Evolutionary conservation across 2,113 vertebrate genomes (phyloP).

Genomic region (Desmodus rotundus): DNA sequence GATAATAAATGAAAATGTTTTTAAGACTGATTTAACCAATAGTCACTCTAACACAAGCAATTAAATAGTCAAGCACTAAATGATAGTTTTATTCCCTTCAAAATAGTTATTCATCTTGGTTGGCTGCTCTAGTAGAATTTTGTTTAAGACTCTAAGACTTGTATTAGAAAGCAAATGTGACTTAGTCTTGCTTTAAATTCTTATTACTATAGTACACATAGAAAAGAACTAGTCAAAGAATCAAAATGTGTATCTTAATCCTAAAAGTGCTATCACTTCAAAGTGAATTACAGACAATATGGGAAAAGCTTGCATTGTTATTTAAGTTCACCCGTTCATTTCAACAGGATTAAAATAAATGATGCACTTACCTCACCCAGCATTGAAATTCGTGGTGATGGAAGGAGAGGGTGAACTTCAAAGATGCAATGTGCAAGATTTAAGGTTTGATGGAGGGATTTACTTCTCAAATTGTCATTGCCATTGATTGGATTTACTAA

Average conservation of each 20-base stretch:
- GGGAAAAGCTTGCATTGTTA: slow-evolving; percentile 14
- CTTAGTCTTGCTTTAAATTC: slow-evolving; percentile 43
- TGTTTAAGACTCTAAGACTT: slow-evolving; percentile 36
- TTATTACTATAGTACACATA: slow-evolving; percentile 47
- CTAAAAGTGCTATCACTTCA: slow-evolving; percentile 38
- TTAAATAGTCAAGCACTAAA: slow-evolving; percentile 50
- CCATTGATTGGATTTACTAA: slow-evolving; percentile 70
- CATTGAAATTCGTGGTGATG: neutral
- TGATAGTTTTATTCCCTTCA: slow-evolving; percentile 54
- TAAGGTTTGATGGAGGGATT: slow-evolving; percentile 60
- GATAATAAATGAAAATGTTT: slow-evolving; percentile 62
- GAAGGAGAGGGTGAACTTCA: slow-evolving; percentile 48
- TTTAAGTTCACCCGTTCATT: slow-evolving; percentile 60
- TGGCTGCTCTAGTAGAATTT: slow-evolving; percentile 43
- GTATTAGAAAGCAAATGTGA: slow-evolving; percentile 22
- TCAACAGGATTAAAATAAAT: slow-evolving; percentile 69
- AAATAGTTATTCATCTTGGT: slow-evolving; percentile 56
- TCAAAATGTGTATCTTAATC: slow-evolving; percentile 54
- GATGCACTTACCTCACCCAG: slow-evolving; percentile 11
- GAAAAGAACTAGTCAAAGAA: slow-evolving; percentile 41
- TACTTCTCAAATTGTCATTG: slow-evolving; percentile 71
- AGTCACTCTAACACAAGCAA: slow-evolving; percentile 35
- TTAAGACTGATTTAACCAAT: slow-evolving; percentile 46
- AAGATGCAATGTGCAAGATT: neutral
- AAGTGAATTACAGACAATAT: slow-evolving; percentile 46